phyloP scores from a whole-genome alignment of 2,888 invertebrate genomes.

The Cantharis rufa region DNA sequence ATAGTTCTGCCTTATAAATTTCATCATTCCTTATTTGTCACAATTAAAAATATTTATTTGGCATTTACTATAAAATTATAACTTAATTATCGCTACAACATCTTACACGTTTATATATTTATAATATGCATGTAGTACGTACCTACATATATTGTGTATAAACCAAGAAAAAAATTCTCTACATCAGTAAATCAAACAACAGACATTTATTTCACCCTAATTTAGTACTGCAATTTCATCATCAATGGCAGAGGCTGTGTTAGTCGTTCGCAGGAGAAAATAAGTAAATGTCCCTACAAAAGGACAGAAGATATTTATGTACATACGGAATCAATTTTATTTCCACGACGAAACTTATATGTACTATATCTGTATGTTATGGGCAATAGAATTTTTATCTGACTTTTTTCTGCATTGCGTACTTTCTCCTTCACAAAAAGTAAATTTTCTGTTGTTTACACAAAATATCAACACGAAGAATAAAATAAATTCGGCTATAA shows the following conservation, averaged over 20 bases:
- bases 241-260: not conserved
- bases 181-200: not conserved
- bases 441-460: not conserved
- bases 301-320: not conserved
- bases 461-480: not conserved
- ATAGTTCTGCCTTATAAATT: no score
- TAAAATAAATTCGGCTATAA: not conserved
- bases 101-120: no score
- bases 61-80: no score
- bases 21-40: no score
- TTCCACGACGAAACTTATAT: not conserved
- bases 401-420: not conserved
- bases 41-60: no score
- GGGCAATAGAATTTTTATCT: not conserved
- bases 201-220: not conserved
- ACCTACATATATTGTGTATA: no score
- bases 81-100: no score
- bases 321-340: not conserved
- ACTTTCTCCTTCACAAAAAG: not conserved
- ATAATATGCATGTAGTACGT: no score
- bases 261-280: not conserved
- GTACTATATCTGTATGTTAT: not conserved
- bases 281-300: not conserved
- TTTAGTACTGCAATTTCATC: not conserved
- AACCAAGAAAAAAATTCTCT: not conserved